Base-by-base conservation (phyloP, 2,113 vertebrate species). In the Castor canadensis region DNA sequence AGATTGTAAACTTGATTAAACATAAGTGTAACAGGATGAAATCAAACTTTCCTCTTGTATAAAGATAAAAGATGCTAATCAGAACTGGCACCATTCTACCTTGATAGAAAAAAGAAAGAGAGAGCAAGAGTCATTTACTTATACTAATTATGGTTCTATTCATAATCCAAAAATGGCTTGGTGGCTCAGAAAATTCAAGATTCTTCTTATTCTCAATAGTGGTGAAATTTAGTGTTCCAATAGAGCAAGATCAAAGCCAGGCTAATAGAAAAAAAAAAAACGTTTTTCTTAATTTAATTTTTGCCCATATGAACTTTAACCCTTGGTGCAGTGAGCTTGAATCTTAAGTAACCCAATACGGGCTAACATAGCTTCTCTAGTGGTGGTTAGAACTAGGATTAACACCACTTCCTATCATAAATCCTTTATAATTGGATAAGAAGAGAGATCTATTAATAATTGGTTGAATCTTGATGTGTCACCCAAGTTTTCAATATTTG, bases 1-100 rank as follows among this genome's bases (percentile, higher is more conserved):
- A 96, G 96, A 82, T 69, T 81, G 56, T 91, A 93, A 96, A 96
- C 60, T 77, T 94, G 91, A 95, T 97, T 96, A 96, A 96, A 69
- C 49, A 56, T 91, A 91, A 84, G 72, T 69, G 52, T 69, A 77
- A 93, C 60, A 47, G 19, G 72, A 94, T 76, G 47, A 96, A 96
- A 96, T 80, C 56, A 79, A 86, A 95, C 45, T 38, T 93, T 92
- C 88, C 32, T 94, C 45, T 85, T 69, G 20, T 28, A 40, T 69
- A 95, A 85, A 10, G 15, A 77, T 56, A 71, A 94, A 86, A 86
- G 67, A 82, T 69, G 62, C 19, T 89, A 95, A 96, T 96, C 49
- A 79, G 43, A 91, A 83, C 20, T 95, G 95, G 54, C 93, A 97
- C 20, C 38, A 64, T 52, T 49, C 80, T 56, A 77, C 19, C 64